Percentiles rank a stretch among this genome's conserved stretches.
phyloP scores from a whole-genome alignment of 37 sponge, comb jelly and placozoan species.

The Trichoplax adhaerens region DNA sequence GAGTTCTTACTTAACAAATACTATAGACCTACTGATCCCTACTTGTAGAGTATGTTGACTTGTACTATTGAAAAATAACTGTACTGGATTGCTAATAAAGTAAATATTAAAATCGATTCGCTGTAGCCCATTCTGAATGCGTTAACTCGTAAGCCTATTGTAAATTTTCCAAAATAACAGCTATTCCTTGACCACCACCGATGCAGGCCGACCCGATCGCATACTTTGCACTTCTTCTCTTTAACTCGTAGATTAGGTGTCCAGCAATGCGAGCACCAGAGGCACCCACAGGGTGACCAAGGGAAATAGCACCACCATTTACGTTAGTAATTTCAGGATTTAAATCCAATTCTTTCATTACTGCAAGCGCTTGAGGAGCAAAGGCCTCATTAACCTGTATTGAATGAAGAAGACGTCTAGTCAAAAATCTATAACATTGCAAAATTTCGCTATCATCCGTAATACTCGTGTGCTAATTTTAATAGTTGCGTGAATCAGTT shows the following conservation, averaged over 20 bases:
- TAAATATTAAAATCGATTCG: too few species aligned
- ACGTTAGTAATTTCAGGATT: conserved; percentile 62
- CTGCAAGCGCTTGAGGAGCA: conserved; percentile 87
- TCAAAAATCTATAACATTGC: too few species aligned
- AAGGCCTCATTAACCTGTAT: conserved; percentile 93
- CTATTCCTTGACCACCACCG: conserved; percentile 97
- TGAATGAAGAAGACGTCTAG: not conserved
- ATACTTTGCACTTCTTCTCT: conserved; percentile 26
- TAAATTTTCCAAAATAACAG: conserved; percentile 63
- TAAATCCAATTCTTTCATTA: conserved; percentile 74
- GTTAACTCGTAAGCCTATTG: too few species aligned
- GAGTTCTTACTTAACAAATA: too few species aligned
- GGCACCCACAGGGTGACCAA: conserved; percentile 86
- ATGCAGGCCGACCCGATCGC: conserved; percentile 95
- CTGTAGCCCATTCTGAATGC: too few species aligned
- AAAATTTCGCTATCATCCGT: too few species aligned
- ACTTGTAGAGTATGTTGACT: too few species aligned
- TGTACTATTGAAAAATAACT: too few species aligned
- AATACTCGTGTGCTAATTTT: too few species aligned
- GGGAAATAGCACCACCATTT: conserved; percentile 93
- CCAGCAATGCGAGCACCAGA: conserved; percentile 81
- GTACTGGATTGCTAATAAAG: too few species aligned
- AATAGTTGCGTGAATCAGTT: too few species aligned
- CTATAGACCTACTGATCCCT: too few species aligned
- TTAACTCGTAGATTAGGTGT: conserved; percentile 78